These are phyloP conservation scores for Fragum sueziense DNA, from an alignment of 2,888 invertebrate species.

Conservation along the genomic window DNA sequence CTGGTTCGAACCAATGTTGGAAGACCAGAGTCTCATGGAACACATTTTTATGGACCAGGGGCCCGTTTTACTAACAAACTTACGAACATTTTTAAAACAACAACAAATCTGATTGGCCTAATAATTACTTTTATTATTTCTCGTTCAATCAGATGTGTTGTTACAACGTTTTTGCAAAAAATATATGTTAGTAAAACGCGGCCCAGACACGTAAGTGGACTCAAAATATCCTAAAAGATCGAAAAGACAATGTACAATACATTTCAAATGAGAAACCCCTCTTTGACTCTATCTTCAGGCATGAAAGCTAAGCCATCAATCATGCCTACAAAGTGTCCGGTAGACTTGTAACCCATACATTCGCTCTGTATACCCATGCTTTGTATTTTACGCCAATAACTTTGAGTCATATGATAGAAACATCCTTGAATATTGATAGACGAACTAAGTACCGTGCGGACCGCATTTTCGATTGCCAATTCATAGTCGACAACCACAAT, in stretches of 20 bases:
- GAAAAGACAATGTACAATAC: not conserved
- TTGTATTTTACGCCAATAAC: conserved; percentile 30
- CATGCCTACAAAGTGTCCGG: conserved; percentile 32
- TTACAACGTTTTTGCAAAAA: too few species aligned
- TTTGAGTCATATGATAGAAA: conserved; percentile 41
- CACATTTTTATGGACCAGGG: conserved; percentile 24
- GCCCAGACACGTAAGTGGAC: conserved; percentile 20
- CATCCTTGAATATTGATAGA: conserved; percentile 29
- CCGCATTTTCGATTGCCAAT: conserved; percentile 34
- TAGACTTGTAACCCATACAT: conserved; percentile 23
- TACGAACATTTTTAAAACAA: too few species aligned
- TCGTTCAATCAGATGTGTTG: too few species aligned
- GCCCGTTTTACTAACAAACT: too few species aligned
- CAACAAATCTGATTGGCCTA: too few species aligned
- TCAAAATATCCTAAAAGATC: conserved; percentile 33
- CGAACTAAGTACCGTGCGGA: not conserved
- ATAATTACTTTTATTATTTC: too few species aligned
- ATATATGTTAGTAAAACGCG: too few species aligned
- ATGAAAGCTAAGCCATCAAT: conserved; percentile 39
- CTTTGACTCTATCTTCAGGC: conserved; percentile 25
- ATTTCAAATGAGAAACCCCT: conserved; percentile 29
- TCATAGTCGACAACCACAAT: conserved; percentile 28
- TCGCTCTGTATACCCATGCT: conserved; percentile 14
- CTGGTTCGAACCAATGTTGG: conserved; percentile 23
- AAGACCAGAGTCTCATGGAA: not conserved